These are phyloP conservation scores for Piaya cayana DNA, from an alignment of 2,113 vertebrate genomes.

Conservation along the genomic window DNA sequence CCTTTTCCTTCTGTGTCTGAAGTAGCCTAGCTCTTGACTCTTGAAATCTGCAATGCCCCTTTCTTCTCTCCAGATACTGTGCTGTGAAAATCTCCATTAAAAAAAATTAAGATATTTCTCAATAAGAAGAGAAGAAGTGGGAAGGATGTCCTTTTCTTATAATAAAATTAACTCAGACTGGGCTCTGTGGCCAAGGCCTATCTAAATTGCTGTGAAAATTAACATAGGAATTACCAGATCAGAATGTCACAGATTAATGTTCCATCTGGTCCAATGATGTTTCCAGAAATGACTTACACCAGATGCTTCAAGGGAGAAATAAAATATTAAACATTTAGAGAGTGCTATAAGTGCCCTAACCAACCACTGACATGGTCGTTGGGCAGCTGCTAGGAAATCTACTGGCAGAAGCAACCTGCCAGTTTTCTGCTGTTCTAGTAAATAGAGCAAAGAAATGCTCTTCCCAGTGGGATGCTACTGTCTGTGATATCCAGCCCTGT, in stretches of 20 bases:
- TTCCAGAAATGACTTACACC: constrained; percentile 38
- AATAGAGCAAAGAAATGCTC: not conserved
- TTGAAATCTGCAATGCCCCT: not conserved
- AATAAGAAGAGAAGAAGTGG: not conserved
- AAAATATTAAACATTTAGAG: constrained; percentile 36
- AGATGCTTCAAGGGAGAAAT: constrained; percentile 46
- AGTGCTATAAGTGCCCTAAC: not conserved
- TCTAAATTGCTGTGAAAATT: constrained; percentile 37
- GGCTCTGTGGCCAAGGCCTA: not conserved
- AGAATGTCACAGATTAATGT: constrained; percentile 4
- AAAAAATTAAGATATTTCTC: not conserved
- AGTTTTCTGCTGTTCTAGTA: constrained; percentile 15
- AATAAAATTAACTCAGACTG: not conserved
- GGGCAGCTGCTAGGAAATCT: constrained; percentile 20
- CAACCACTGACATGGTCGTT: not conserved
- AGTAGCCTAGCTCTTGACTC: not conserved
- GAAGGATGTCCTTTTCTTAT: not conserved
- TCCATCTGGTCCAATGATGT: constrained; percentile 10
- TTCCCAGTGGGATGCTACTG: not conserved
- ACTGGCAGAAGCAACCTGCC: constrained; percentile 14
- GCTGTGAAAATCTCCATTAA: not conserved
- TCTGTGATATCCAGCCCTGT: not conserved
- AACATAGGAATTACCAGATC: constrained; percentile 26
- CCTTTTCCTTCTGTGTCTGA: not conserved
- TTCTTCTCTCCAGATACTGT: not conserved